These are phyloP conservation scores for Torymus aiolomorphi DNA, from an alignment of 2,888 invertebrate species.

Conservation along the genomic window DNA sequence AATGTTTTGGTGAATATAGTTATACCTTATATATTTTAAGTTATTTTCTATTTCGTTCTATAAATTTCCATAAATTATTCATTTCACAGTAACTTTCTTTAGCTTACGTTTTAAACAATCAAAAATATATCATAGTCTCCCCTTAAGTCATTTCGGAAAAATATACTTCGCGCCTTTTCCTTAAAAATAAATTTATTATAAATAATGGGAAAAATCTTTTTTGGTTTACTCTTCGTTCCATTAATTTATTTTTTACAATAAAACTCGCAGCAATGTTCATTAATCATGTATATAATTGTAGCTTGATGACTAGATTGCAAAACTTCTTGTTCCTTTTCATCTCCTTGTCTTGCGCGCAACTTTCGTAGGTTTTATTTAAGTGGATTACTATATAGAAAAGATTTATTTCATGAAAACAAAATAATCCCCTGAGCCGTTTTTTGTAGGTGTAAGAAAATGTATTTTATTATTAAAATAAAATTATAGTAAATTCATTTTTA, in stretches of 20 bases:
- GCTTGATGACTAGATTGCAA: slow-evolving; percentile 39
- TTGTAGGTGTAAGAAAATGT: too few relatives aligned
- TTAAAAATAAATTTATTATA: slow-evolving; percentile 34
- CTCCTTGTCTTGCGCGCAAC: slow-evolving; percentile 12
- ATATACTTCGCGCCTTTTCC: slow-evolving; percentile 9
- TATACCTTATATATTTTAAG: too few relatives aligned
- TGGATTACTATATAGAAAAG: slow-evolving; percentile 44
- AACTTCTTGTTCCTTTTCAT: background rate
- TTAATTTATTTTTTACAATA: slow-evolving; percentile 11
- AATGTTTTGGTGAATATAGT: too few relatives aligned
- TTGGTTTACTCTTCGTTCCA: slow-evolving; percentile 2
- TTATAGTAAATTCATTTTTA: too few relatives aligned
- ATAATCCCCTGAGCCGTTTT: too few relatives aligned
- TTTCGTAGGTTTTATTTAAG: slow-evolving; percentile 41
- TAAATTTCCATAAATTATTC: too few relatives aligned
- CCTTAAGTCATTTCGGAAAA: slow-evolving; percentile 18
- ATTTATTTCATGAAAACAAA: slow-evolving; percentile 25
- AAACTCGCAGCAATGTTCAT: slow-evolving; percentile 31
- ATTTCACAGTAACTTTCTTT: too few relatives aligned
- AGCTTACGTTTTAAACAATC: background rate
- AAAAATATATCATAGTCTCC: slow-evolving; percentile 8
- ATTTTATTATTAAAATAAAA: too few relatives aligned
- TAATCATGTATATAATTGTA: slow-evolving; percentile 4
- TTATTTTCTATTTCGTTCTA: too few relatives aligned
- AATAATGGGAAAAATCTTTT: slow-evolving; percentile 22